Conservation (phyloP, 2,113 vertebrate species). For the Callipepla californica region DNA sequence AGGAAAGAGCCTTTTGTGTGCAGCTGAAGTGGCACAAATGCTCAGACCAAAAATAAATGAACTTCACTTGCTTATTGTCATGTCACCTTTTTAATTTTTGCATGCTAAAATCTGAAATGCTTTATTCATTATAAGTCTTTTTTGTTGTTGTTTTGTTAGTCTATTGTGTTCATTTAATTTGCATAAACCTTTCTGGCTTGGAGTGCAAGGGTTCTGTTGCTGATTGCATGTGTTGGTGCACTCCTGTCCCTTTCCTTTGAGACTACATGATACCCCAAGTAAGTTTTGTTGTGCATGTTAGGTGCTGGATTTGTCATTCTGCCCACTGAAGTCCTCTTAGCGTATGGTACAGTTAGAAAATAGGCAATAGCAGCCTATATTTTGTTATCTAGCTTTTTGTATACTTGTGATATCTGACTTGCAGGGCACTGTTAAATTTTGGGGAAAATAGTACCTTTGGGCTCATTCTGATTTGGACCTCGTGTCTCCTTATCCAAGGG, state of each 20-base stretch:
- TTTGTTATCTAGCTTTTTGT: not conserved
- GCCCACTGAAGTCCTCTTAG: not conserved
- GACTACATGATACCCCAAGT: fast-evolving
- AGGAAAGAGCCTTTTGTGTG: slow-evolving; percentile 52
- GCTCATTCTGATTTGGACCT: not conserved
- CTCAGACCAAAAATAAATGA: slow-evolving; percentile 38
- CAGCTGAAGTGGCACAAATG: slow-evolving; percentile 50
- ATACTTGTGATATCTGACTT: not conserved
- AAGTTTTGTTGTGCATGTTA: not conserved
- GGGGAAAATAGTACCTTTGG: not conserved
- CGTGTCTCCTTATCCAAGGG: not conserved
- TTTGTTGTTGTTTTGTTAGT: slow-evolving; percentile 12
- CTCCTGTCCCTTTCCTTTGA: not conserved
- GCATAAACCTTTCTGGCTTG: not conserved
- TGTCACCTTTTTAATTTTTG: slow-evolving; percentile 49
- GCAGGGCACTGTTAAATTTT: not conserved
- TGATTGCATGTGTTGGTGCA: not conserved
- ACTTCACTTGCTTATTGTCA: slow-evolving; percentile 26
- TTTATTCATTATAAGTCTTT: slow-evolving; percentile 45
- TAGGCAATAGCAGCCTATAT: not conserved
- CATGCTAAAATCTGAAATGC: not conserved
- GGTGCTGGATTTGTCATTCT: not conserved
- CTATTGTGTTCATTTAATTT: not conserved
- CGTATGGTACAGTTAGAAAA: not conserved
- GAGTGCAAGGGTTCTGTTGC: not conserved